A percentile compares a stretch with the other conserved stretches of the same genome.
Conservation (phyloP, 1,140 invertebrate genomes). For the Caenorhabditis remanei region DNA sequence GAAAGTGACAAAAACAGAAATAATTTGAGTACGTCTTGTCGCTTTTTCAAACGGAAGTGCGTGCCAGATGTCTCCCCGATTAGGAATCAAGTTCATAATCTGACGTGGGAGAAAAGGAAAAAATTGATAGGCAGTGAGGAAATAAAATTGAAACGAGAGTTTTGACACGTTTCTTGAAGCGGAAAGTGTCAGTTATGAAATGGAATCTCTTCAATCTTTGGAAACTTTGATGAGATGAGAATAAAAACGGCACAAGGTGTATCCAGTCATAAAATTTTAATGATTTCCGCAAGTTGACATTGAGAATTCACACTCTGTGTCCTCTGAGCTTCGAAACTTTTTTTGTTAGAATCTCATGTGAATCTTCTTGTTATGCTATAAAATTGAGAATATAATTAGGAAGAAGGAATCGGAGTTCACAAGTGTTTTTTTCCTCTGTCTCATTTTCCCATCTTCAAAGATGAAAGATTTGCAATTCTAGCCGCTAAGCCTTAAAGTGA, state of each 20-base stretch:
- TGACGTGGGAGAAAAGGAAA: not conserved
- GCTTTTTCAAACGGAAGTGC: constrained; percentile 10
- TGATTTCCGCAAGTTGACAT: constrained; percentile 5
- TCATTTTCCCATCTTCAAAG: not conserved
- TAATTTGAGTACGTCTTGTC: not conserved
- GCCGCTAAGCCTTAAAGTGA: not conserved
- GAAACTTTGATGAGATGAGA: not conserved
- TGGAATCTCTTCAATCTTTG: not conserved
- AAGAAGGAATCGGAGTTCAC: too few species aligned
- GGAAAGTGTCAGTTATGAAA: not conserved
- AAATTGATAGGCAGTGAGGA: not conserved
- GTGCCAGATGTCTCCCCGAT: constrained; percentile 13
- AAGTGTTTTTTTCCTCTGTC: not conserved
- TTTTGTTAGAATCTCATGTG: too few species aligned
- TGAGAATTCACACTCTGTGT: not conserved
- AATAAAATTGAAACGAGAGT: not conserved
- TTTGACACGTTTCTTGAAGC: constrained; percentile 39
- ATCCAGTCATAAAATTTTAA: constrained; percentile 38
- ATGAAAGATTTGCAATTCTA: not conserved
- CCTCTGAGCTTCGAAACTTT: not conserved
- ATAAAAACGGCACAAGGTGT: not conserved
- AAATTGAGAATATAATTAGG: too few species aligned
- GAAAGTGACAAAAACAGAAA: not conserved
- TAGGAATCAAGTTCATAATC: not conserved
- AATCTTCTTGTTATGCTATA: too few species aligned